These are phyloP conservation scores for Sminthurides bifidus DNA, from an alignment of 1,140 invertebrate genomes.

Conservation along the genomic window DNA sequence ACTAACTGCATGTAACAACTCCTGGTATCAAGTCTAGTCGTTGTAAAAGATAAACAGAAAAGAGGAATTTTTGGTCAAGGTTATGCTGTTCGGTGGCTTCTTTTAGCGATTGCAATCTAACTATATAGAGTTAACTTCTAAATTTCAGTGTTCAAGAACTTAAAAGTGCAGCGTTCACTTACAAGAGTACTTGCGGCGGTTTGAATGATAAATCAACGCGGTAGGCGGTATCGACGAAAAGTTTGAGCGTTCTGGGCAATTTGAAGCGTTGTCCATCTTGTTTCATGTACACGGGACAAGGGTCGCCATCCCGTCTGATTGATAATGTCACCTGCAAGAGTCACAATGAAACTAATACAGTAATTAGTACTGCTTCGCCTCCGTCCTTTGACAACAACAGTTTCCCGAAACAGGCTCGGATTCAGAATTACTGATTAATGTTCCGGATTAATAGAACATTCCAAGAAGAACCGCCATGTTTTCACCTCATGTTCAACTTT, in stretches of 20 bases:
- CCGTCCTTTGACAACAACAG: neutral
- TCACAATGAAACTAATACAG: slow-evolving; percentile 6
- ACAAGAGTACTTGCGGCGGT: slow-evolving; percentile 28
- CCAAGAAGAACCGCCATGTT: neutral
- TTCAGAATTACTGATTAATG: neutral
- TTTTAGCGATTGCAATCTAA: too few relatives aligned
- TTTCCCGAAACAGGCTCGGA: neutral
- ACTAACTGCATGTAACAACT: too few relatives aligned
- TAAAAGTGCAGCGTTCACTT: too few relatives aligned
- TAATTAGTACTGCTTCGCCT: slow-evolving; percentile 7
- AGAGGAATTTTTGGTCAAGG: too few relatives aligned
- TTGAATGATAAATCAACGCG: slow-evolving; percentile 31
- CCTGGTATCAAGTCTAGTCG: too few relatives aligned
- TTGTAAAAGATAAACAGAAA: too few relatives aligned
- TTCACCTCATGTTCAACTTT: neutral
- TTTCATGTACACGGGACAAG: slow-evolving; percentile 30
- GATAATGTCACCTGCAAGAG: slow-evolving; percentile 27
- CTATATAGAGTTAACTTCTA: too few relatives aligned
- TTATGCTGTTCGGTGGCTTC: too few relatives aligned
- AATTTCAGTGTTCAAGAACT: too few relatives aligned
- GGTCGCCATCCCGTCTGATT: slow-evolving; percentile 28
- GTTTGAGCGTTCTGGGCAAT: slow-evolving; percentile 28
- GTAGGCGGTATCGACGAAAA: slow-evolving; percentile 27
- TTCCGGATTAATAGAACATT: neutral
- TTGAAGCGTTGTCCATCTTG: slow-evolving; percentile 30